Conservation (phyloP, 2,113 vertebrate species). For the Paradoxurus hermaphroditus region DNA sequence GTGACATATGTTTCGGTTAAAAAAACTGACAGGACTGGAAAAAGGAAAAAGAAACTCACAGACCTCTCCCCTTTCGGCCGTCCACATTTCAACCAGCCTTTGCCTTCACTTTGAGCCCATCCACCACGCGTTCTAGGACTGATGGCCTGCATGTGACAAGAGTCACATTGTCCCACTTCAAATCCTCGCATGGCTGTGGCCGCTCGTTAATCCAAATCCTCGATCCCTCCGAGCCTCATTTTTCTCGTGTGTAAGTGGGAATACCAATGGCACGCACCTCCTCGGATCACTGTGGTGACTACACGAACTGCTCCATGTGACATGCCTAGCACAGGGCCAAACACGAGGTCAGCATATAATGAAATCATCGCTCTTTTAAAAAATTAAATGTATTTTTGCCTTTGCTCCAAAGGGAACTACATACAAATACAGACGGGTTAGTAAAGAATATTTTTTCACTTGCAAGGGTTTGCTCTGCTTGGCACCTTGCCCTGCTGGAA, state of each 20-base stretch:
- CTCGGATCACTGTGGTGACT: neutral
- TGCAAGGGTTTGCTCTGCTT: neutral
- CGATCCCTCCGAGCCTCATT: neutral
- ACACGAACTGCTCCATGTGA: neutral
- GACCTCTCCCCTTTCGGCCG: neutral
- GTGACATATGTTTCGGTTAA: neutral
- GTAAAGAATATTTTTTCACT: constrained; percentile 4
- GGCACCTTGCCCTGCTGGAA: neutral
- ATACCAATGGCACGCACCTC: neutral
- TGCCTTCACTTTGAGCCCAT: neutral
- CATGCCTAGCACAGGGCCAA: neutral
- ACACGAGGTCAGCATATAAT: neutral
- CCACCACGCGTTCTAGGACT: neutral
- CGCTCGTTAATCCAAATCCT: neutral
- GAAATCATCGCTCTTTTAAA: neutral
- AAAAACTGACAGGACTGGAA: neutral
- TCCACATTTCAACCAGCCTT: neutral
- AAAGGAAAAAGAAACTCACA: neutral
- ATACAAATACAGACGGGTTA: neutral
- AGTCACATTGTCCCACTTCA: neutral
- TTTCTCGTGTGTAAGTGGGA: neutral
- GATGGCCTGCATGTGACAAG: neutral
- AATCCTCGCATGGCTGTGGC: neutral
- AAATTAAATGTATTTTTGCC: neutral
- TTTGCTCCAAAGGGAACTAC: neutral